These are phyloP conservation scores for Oxyscelio sp. DNA, from an alignment of 2,888 invertebrate genomes.

Conservation along the genomic window DNA sequence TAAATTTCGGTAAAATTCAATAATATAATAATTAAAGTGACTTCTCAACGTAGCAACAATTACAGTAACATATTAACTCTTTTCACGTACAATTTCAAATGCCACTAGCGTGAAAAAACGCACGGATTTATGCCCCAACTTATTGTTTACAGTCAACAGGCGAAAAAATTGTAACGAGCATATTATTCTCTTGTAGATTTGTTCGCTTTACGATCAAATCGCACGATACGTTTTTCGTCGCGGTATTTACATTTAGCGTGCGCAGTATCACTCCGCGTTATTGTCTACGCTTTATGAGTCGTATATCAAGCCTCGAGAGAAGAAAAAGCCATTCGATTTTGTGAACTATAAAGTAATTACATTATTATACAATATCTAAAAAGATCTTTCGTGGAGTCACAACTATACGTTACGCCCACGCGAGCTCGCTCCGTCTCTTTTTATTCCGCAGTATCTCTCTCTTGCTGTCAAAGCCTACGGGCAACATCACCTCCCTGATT, in stretches of 20 bases:
- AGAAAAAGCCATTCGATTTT: constrained; percentile 36
- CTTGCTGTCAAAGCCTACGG: constrained; percentile 63
- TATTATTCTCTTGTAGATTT: constrained; percentile 5
- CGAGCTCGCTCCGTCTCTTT: constrained; percentile 61
- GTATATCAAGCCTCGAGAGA: constrained; percentile 26
- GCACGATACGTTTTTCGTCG: constrained; percentile 17
- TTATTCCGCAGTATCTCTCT: constrained; percentile 47
- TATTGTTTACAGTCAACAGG: too few relatives aligned
- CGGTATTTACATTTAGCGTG: constrained; percentile 7
- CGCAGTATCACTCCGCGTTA: constrained; percentile 39
- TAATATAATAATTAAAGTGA: too few relatives aligned
- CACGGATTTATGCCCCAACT: too few relatives aligned
- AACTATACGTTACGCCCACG: constrained; percentile 82
- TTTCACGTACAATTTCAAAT: too few relatives aligned
- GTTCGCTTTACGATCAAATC: constrained; percentile 32
- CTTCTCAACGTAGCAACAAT: too few relatives aligned
- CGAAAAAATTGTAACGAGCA: too few relatives aligned
- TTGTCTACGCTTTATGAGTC: constrained; percentile 55
- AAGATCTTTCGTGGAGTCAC: constrained; percentile 82
- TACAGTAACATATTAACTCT: too few relatives aligned
- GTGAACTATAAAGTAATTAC: constrained; percentile 58
- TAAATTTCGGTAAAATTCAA: too few relatives aligned
- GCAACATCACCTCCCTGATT: constrained; percentile 56
- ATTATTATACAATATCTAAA: constrained; percentile 75
- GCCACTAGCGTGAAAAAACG: too few relatives aligned